These are phyloP conservation scores for Xanthostigma xanthostigma DNA, from an alignment of 2,888 invertebrate species.

Conservation along the genomic window DNA sequence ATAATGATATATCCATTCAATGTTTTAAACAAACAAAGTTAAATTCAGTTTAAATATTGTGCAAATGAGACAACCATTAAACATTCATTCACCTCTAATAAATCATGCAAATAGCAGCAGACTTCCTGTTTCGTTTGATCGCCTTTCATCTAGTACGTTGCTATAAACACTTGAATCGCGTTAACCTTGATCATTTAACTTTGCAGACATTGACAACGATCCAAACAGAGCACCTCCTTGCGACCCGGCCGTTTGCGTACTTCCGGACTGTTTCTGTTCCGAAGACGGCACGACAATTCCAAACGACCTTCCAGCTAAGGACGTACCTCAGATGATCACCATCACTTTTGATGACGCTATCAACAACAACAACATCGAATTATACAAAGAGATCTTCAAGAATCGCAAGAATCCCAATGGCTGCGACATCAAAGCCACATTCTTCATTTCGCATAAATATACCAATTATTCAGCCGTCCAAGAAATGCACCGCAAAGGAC, in stretches of 20 bases:
- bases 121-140: too few species aligned
- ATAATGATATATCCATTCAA: too few species aligned
- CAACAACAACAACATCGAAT: conserved; percentile 87
- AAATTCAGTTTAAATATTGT: too few species aligned
- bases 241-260: conserved; percentile 68
- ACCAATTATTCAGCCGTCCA: conserved; percentile 87
- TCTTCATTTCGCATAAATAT: conserved; percentile 86
- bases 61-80: too few species aligned
- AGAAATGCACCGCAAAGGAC: conserved; percentile 80
- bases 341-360: conserved; percentile 91
- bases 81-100: too few species aligned
- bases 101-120: too few species aligned
- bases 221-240: conserved; percentile 86
- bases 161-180: too few species aligned
- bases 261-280: conserved; percentile 90
- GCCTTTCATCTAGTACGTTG: too few species aligned
- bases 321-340: conserved; percentile 88
- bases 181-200: too few species aligned
- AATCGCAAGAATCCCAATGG: conserved; percentile 86
- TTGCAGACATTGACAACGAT: conserved; percentile 79
- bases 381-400: conserved; percentile 84
- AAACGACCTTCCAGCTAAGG: conserved; percentile 66
- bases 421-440: conserved; percentile 84
- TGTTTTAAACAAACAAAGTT: too few species aligned
- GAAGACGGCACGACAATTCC: conserved; percentile 81